Evolutionary conservation across 2,113 vertebrate species (phyloP).

Genomic region (Coracopsis vasa): DNA sequence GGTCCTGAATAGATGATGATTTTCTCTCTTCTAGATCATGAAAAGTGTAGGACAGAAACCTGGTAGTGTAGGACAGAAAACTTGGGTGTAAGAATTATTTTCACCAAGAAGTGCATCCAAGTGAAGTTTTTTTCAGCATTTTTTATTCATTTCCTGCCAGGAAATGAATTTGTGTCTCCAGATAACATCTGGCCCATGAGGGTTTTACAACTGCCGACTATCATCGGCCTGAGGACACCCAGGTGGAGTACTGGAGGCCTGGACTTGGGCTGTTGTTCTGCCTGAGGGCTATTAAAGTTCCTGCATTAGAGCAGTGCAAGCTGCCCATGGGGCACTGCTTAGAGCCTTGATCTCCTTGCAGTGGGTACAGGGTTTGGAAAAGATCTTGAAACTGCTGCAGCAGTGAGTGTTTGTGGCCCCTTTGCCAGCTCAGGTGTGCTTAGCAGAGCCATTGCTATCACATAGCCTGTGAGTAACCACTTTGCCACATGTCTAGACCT

Average conservation of each 20-base stretch:
- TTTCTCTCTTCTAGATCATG: background rate
- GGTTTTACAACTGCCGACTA: background rate
- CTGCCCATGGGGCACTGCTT: background rate
- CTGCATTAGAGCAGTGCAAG: background rate
- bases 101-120: background rate
- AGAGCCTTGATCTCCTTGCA: background rate
- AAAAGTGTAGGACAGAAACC: background rate
- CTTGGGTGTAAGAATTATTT: background rate
- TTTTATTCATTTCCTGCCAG: background rate
- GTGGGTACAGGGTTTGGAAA: background rate
- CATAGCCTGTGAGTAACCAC: background rate
- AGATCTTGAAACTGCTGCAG: background rate
- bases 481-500: background rate
- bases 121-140: background rate
- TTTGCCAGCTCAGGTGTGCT: background rate
- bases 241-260: background rate
- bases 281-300: background rate
- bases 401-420: background rate
- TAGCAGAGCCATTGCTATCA: accelerated
- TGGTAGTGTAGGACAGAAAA: background rate
- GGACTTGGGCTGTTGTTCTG: background rate
- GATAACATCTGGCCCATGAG: background rate
- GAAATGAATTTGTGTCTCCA: background rate
- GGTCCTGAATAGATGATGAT: background rate
- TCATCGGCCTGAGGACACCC: background rate